Evolutionary conservation across 2,888 invertebrate genomes (phyloP).

Genomic region (Serrognathus titanus): DNA sequence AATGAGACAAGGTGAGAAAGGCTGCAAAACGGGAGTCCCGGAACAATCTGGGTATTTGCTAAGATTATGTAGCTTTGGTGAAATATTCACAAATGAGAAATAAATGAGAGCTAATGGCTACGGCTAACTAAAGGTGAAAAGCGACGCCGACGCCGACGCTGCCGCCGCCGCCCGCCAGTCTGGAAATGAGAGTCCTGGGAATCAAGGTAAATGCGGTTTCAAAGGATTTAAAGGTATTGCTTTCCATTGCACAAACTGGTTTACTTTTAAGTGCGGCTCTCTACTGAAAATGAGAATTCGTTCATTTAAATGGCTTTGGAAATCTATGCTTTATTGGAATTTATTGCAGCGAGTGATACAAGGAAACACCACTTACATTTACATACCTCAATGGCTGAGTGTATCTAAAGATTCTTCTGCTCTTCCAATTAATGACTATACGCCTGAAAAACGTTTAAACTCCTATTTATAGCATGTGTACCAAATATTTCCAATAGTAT

Average conservation of each 20-base stretch:
- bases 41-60: constrained; percentile 31
- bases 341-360: too few relatives aligned
- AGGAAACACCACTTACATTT: too few relatives aligned
- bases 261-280: neutral
- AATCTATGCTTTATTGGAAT: too few relatives aligned
- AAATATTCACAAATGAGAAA: constrained; percentile 37
- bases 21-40: constrained; percentile 21
- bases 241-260: constrained; percentile 4
- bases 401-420: too few relatives aligned
- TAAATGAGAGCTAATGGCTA: constrained; percentile 37
- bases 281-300: too few relatives aligned
- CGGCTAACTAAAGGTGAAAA: constrained; percentile 16
- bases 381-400: too few relatives aligned
- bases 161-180: constrained; percentile 20
- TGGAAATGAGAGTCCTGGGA: constrained; percentile 31
- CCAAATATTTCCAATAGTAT: too few relatives aligned
- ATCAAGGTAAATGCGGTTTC: constrained; percentile 28
- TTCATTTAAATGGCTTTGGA: too few relatives aligned
- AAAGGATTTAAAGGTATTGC: constrained; percentile 24
- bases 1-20: constrained; percentile 30
- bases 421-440: too few relatives aligned
- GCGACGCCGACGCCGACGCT: neutral
- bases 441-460: too few relatives aligned
- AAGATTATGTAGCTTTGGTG: constrained; percentile 32
- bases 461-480: too few relatives aligned